Evolutionary conservation across 2,797 vertebrate genomes (phyloP).

Genomic region (Macroramphosus scolopax): DNA sequence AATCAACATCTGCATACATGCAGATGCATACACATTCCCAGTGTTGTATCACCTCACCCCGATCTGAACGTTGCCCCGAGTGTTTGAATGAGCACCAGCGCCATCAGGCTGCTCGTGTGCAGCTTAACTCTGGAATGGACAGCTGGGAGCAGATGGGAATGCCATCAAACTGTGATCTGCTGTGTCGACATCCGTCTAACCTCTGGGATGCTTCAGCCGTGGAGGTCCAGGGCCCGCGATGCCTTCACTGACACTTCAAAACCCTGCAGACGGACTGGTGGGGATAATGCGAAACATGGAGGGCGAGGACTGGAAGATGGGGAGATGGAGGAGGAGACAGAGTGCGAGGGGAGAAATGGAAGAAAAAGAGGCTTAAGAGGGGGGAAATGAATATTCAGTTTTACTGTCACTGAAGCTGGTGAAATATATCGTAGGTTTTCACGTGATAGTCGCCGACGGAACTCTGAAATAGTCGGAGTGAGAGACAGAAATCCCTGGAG

Average conservation of each 20-base stretch:
- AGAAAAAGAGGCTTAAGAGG: neutral
- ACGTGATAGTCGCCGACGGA: neutral
- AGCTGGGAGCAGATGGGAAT: conserved; percentile 81
- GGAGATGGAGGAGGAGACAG: conserved; percentile 1
- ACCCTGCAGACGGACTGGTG: conserved; percentile 50
- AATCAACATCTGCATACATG: too few species aligned
- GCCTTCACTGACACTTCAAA: conserved; percentile 58
- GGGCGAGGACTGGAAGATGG: neutral
- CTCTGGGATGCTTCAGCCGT: conserved; percentile 79
- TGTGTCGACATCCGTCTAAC: conserved; percentile 85
- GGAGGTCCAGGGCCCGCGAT: conserved; percentile 74
- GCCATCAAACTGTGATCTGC: conserved; percentile 83
- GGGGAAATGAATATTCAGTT: neutral
- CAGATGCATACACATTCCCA: too few species aligned
- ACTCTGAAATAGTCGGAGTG: conserved; percentile 56
- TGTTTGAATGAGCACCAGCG: too few species aligned
- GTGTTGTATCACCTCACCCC: too few species aligned
- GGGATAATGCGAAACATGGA: conserved; percentile 74
- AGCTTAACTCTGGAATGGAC: too few species aligned
- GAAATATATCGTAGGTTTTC: neutral
- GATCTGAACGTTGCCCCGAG: too few species aligned
- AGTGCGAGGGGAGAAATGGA: neutral
- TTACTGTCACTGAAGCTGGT: neutral
- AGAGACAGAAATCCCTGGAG: too few species aligned
- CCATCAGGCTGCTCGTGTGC: too few species aligned